phyloP scores from a whole-genome alignment of 2,113 vertebrate species.

The Eptesicus fuscus region DNA sequence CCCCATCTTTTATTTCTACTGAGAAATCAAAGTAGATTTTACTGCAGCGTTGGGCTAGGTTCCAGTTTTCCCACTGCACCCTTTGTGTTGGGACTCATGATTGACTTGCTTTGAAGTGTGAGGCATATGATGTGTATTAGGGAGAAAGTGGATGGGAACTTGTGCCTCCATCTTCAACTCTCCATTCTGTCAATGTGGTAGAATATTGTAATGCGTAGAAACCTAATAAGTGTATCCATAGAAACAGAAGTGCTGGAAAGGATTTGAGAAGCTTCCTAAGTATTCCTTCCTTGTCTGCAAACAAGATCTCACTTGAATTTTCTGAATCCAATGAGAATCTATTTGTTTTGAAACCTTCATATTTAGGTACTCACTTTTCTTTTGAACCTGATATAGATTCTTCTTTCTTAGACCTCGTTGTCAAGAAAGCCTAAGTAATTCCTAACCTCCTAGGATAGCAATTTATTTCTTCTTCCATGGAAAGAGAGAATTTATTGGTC shows the following conservation, averaged over 20 bases:
- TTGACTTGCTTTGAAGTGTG: not conserved
- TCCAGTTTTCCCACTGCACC: not conserved
- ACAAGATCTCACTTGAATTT: not conserved
- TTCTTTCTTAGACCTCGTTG: not conserved
- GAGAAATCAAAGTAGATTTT: slow-evolving; percentile 67
- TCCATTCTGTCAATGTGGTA: not conserved
- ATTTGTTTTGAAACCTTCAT: not conserved
- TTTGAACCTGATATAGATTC: not conserved
- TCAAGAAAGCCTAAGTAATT: not conserved
- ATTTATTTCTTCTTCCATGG: not conserved
- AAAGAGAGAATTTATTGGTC: not conserved
- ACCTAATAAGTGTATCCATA: not conserved
- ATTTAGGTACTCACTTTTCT: not conserved
- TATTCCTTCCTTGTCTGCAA: not conserved
- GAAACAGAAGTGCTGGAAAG: not conserved
- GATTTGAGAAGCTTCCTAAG: not conserved
- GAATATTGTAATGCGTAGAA: not conserved
- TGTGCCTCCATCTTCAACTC: not conserved
- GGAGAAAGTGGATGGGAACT: not conserved
- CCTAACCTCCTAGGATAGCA: not conserved
- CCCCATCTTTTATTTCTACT: slow-evolving; percentile 53
- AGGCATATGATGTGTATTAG: accelerated
- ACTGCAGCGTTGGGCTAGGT: not conserved
- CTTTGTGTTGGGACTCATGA: not conserved
- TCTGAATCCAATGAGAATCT: not conserved